These are phyloP conservation scores for Meteorus cinctellus DNA, from an alignment of 2,888 invertebrate genomes.

Conservation along the genomic window DNA sequence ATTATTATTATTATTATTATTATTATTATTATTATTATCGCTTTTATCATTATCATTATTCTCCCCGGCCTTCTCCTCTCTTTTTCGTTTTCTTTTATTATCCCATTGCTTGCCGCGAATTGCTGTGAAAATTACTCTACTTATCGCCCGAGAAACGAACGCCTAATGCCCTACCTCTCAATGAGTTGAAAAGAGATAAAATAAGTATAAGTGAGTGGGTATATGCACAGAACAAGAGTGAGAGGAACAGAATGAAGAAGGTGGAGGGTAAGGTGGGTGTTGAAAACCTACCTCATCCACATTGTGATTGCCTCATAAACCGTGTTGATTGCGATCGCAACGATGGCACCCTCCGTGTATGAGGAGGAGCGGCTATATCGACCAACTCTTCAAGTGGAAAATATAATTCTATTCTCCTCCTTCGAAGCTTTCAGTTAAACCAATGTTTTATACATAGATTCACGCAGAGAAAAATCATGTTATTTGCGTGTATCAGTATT, in stretches of 20 bases:
- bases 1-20: conserved; percentile 14
- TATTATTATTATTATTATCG: neutral
- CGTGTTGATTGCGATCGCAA: conserved; percentile 59
- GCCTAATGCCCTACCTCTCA: conserved; percentile 52
- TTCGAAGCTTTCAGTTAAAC: neutral
- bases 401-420: conserved; percentile 44
- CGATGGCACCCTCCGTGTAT: conserved; percentile 41
- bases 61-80: conserved; percentile 4
- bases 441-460: neutral
- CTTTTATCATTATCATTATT: conserved; percentile 28
- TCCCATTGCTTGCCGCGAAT: conserved; percentile 50
- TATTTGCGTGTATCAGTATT: neutral
- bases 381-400: conserved; percentile 45
- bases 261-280: conserved; percentile 44
- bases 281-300: conserved; percentile 52
- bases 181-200: conserved; percentile 35
- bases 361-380: conserved; percentile 44
- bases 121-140: conserved; percentile 57
- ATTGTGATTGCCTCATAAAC: conserved; percentile 62
- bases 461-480: neutral
- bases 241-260: conserved; percentile 27
- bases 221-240: neutral
- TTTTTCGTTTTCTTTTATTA: conserved; percentile 39
- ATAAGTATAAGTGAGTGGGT: conserved; percentile 2
- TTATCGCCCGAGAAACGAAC: conserved; percentile 53